These are phyloP conservation scores for Pegea sp. DNA, from an alignment of 23 tunicate genomes.

Conservation along the genomic window DNA sequence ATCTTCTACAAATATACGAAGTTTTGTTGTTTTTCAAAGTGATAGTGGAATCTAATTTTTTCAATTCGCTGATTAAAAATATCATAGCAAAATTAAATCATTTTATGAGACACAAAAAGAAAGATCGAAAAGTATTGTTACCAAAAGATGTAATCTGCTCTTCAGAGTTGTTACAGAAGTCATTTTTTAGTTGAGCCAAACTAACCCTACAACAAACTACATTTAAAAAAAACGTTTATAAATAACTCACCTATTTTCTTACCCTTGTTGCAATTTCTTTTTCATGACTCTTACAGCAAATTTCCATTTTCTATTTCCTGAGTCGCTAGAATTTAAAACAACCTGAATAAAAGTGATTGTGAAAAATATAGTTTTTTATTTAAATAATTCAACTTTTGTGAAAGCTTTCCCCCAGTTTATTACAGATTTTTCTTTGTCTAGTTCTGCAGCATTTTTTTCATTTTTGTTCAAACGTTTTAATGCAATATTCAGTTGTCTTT, in stretches of 20 bases:
- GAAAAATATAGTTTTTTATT: not conserved
- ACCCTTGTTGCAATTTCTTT: constrained; percentile 66
- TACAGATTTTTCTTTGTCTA: constrained; percentile 45
- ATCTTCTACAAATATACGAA: no score
- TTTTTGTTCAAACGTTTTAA: constrained; percentile 37
- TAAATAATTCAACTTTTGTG: constrained; percentile 36
- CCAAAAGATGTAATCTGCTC: not conserved
- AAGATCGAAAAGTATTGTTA: not conserved
- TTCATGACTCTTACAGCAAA: constrained; percentile 69
- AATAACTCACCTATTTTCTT: constrained; percentile 2
- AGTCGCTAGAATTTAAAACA: constrained; percentile 37
- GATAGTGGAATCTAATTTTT: no score
- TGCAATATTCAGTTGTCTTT: constrained; percentile 74
- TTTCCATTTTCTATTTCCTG: constrained; percentile 85
- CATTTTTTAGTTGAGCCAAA: no score
- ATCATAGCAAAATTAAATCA: no score
- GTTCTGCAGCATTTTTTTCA: constrained; percentile 29
- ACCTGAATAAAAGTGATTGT: not conserved
- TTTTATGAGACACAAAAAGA: no score
- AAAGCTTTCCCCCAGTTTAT: constrained; percentile 93
- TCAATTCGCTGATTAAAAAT: no score
- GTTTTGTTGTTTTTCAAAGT: no score
- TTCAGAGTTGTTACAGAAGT: no score
- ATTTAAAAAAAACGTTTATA: no score
- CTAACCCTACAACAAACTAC: no score